Evolutionary conservation across 2,113 vertebrate species (phyloP), one percentile per base, ranked within the genome.

Genomic region (Amia ocellicauda): DNA sequence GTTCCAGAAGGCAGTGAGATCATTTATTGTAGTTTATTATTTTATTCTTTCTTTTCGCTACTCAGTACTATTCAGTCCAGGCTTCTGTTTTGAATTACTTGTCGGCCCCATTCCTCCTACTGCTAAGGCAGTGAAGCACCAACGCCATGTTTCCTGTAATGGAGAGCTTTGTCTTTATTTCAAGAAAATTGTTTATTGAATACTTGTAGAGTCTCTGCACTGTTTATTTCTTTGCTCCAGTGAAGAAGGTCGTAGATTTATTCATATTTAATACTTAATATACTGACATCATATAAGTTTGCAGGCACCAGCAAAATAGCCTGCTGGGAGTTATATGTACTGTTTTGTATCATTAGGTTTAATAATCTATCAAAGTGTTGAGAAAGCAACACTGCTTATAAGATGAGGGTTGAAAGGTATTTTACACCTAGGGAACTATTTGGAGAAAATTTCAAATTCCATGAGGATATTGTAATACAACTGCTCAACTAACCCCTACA

Each of bases 1-100:
- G 64, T 79, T 84, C 80, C 77, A 84, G 71, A 70, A 70, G 66
- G 52, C 72, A 68, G 69, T 83, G 80, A 80, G 70, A 71, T 86
- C 77, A 80, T 72, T 79, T 72, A 73, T 66, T 75, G 64, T 69
- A 55, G 22, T 40, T 54, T 69, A 23, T 54, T 43, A 28, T 51
- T 64, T 58, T 59, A 31, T 50, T 58, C 45, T 45, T 63, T 57
- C 54, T 63, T 47, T 78, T 72, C 66, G 68, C 67, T 68, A 45
- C 74, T 52, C 60, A 74, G 60, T 70, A 74, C 57, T 68, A 50
- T 64, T 69, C 55, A 74, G 75, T 65, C 60, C n/a, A 28, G 7
- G 41, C 69, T 67, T 67, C 69, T 66, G 49, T 58, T 66, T 53
- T 40, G 41, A 60, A 66, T 60, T 60, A 52, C 36, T 50, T 20